Evolutionary conservation across 92 coral and sea anemone species (phyloP), one percentile per base, ranked within the genome.

Genomic region (Muricea muricata): DNA sequence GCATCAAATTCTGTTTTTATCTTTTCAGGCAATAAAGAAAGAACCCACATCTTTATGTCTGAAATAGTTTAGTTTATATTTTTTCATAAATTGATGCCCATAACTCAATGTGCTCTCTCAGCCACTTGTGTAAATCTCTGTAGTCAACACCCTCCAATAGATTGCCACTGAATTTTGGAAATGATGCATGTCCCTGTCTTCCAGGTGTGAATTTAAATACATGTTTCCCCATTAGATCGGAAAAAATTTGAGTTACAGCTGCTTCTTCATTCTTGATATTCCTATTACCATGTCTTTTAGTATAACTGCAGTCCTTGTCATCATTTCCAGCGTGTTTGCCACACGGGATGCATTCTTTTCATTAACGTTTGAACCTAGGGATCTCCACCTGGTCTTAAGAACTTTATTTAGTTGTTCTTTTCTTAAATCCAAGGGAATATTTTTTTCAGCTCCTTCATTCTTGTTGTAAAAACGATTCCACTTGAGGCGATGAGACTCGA

Each of bases 321-420:
- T 32, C 29, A 48, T 21, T 23, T 82, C 86, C 3, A 82, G 45
- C 6, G 86, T 58, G 28, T 82, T 47, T n/a, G 86, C 79, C 5
- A 82, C 86, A 0, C 80, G 52, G 7, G 69, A 35, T 5, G 68
- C 86, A 82, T 34, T 82, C 26, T 14, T 48, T 37, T 82, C 69
- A 32, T 54, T 31, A 12, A 82, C 12, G 47, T 82, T 82, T 13
- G 80, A 55, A 0, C 86, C 80, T 7, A 82, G 40, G 46, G 86
- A 31, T 70, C 86, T 82, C 80, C 86, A 82, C 67, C 50, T 4
- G 17, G 80, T 82, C 70, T 82, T 82, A 2, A 82, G 40, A 14
- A 82, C 79, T 46, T 81, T 81, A 54, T 81, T 81, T 28, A 35
- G 63, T 21, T 81, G 86, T 25, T 79, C 84, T 79, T 79, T 79